These are phyloP conservation scores for Gortyna flavago DNA, from an alignment of 2,888 invertebrate species.

Conservation along the genomic window DNA sequence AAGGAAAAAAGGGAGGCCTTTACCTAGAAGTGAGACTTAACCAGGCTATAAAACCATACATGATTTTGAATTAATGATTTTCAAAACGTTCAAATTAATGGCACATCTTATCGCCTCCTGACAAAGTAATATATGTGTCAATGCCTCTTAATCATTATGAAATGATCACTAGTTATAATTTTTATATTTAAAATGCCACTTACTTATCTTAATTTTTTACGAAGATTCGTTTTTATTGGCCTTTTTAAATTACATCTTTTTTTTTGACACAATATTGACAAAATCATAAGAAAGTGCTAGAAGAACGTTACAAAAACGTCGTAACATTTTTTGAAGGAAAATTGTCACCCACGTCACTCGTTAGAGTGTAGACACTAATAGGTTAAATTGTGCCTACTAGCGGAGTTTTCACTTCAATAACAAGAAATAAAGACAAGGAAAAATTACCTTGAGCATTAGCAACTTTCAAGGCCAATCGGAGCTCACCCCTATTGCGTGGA, in stretches of 20 bases:
- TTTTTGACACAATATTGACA: not conserved
- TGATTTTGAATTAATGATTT: no score
- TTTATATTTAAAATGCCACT: no score
- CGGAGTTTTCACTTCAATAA: slow-evolving; percentile 43
- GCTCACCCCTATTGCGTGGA: not conserved
- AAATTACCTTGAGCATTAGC: not conserved
- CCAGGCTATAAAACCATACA: no score
- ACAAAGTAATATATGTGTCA: no score
- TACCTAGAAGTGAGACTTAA: no score
- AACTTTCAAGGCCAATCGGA: slow-evolving; percentile 14
- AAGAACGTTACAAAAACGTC: slow-evolving; percentile 16
- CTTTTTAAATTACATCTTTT: no score
- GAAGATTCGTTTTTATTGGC: not conserved
- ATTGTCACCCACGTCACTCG: slow-evolving; percentile 18
- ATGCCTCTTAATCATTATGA: no score
- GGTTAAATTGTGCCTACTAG: slow-evolving; percentile 29
- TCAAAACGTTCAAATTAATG: no score
- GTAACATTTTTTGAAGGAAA: slow-evolving; percentile 25
- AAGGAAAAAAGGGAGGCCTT: no score
- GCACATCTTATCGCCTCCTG: no score
- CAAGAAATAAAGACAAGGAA: slow-evolving; percentile 21
- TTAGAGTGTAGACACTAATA: slow-evolving; percentile 44
- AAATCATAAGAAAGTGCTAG: slow-evolving; percentile 49
- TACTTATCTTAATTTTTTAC: no score
- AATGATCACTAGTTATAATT: no score